Conservation (phyloP, 2,888 invertebrate genomes). For the Petrolisthes cinctipes region DNA sequence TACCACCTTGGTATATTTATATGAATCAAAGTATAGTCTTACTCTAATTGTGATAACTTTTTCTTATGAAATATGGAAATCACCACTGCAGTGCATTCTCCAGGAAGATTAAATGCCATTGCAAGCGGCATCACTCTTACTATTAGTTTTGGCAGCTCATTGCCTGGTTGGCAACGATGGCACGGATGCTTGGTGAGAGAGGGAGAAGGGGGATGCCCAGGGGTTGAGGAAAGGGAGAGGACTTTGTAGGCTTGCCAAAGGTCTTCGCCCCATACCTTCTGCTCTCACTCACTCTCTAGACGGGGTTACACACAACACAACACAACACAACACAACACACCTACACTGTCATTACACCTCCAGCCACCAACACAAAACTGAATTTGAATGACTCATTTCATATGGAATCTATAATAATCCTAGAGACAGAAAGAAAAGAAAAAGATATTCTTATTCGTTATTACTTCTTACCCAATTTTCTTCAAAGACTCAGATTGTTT, state of each 20-base stretch:
- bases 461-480: too few relatives aligned
- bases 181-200: not conserved
- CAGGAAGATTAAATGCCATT: not conserved
- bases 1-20: not conserved
- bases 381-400: too few relatives aligned
- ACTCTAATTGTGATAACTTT: not conserved
- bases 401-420: too few relatives aligned
- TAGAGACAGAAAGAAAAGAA: too few relatives aligned
- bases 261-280: not conserved
- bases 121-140: not conserved
- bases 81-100: not conserved
- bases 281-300: not conserved
- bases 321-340: not conserved
- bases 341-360: not conserved
- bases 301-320: not conserved
- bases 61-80: not conserved
- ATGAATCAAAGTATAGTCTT: conserved; percentile 2
- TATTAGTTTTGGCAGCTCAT: not conserved
- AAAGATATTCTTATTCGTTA: too few relatives aligned
- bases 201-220: not conserved
- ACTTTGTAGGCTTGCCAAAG: too few relatives aligned
- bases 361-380: not conserved
- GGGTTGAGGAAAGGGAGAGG: too few relatives aligned
- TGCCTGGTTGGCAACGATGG: not conserved
- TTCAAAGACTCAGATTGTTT: too few relatives aligned